Evolutionary conservation across 2,113 vertebrate genomes (phyloP).

Genomic region (Rhinoderma darwinii): DNA sequence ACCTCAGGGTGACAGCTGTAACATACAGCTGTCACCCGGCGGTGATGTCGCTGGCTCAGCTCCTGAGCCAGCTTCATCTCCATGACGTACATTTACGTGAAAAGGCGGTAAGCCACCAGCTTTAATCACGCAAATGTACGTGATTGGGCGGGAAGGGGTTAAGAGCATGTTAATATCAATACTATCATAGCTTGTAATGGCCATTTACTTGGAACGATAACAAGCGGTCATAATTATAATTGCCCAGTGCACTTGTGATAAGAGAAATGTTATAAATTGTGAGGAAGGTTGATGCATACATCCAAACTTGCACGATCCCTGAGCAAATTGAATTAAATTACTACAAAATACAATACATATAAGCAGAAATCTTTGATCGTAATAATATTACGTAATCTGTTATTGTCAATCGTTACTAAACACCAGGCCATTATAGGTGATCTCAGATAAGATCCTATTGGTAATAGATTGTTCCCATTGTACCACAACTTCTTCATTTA

Average conservation of each 20-base stretch:
- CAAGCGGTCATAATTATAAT: neutral
- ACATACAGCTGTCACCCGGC: too few species aligned
- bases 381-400: neutral
- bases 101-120: too few species aligned
- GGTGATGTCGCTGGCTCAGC: too few species aligned
- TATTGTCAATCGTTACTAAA: neutral
- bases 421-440: neutral
- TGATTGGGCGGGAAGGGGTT: too few species aligned
- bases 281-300: neutral
- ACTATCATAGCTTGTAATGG: neutral
- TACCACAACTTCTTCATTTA: neutral
- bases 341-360: neutral
- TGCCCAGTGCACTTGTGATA: neutral
- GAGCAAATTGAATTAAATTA: neutral
- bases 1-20: too few species aligned
- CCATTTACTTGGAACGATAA: neutral
- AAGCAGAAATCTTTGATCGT: neutral
- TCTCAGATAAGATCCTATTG: neutral
- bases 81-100: too few species aligned
- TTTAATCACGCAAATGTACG: too few species aligned
- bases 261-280: neutral
- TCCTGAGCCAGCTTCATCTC: too few species aligned
- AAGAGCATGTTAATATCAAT: too few species aligned
- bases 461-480: neutral
- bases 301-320: neutral